Percentiles rank a stretch among this genome's conserved stretches.
Evolutionary conservation across 1,140 invertebrate species (phyloP).

Genomic region (Brachionus calyciflorus): DNA sequence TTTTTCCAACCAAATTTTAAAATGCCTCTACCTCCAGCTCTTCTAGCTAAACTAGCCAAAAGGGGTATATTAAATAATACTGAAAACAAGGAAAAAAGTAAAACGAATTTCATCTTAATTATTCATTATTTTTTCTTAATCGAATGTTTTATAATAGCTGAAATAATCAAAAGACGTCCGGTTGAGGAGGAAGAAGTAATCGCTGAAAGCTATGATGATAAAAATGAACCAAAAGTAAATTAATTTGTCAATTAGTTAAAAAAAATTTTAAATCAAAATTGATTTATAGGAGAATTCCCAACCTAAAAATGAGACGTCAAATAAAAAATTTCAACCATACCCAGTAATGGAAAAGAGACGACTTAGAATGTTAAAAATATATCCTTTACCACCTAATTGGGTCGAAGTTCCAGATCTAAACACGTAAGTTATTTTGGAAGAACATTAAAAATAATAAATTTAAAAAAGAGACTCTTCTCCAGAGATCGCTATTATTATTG

Average conservation of each 20-base stretch:
- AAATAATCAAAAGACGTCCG: not conserved
- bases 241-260: too few relatives aligned
- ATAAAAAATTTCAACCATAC: conserved; percentile 32
- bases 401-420: conserved; percentile 82
- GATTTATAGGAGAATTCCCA: too few relatives aligned
- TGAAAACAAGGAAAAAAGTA: not conserved
- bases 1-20: too few relatives aligned
- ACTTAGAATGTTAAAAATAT: conserved; percentile 66
- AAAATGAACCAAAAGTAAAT: not conserved
- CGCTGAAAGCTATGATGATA: conserved; percentile 45
- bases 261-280: too few relatives aligned
- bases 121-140: not conserved
- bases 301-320: not conserved
- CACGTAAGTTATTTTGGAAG: conserved; percentile 56
- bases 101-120: not conserved
- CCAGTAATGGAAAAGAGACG: conserved; percentile 42
- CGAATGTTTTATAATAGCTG: not conserved
- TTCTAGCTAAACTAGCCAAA: conserved; percentile 10
- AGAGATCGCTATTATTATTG: conserved; percentile 84
- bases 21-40: conserved; percentile 36
- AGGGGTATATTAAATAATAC: not conserved
- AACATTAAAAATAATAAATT: not conserved
- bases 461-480: not conserved
- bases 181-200: conserved; percentile 42
- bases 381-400: conserved; percentile 88